A percentile compares a stretch with the other conserved stretches of the same genome.
Conservation (phyloP, 2,113 vertebrate species). For the Ailurus styani region DNA sequence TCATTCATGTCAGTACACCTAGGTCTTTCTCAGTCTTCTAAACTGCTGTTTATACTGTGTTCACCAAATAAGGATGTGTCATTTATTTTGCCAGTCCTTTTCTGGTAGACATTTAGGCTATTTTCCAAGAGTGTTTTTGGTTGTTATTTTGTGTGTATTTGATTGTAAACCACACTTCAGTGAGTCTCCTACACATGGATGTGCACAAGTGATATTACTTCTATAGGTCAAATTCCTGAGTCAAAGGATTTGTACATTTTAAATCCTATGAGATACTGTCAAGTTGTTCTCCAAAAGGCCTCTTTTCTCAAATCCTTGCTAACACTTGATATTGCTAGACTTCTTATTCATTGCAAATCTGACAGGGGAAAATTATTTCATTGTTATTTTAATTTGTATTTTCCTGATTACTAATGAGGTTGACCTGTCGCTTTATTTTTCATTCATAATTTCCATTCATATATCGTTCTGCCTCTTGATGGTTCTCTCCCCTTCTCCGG, state of each 20-base stretch:
- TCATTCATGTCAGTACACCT: not conserved
- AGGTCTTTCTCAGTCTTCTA: not conserved
- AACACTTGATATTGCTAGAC: not conserved
- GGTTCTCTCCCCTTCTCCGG: not conserved
- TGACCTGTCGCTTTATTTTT: not conserved
- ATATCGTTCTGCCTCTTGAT: not conserved
- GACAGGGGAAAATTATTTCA: not conserved
- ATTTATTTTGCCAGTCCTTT: conserved; percentile 10
- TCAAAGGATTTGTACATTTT: not conserved
- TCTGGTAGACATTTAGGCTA: not conserved
- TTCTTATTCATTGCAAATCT: not conserved
- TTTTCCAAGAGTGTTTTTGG: not conserved
- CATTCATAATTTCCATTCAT: not conserved
- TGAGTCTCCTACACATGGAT: not conserved
- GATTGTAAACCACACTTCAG: not conserved
- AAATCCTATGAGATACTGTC: not conserved
- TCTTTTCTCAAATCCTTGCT: not conserved
- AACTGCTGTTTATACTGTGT: not conserved
- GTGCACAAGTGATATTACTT: not conserved
- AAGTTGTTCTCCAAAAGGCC: not conserved
- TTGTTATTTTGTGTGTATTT: not conserved
- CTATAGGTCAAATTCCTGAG: not conserved
- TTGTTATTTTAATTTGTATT: not conserved
- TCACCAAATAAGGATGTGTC: not conserved
- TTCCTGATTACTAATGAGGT: not conserved